Evolutionary conservation across 2,888 invertebrate species (phyloP), one percentile per base, ranked within the genome.

Genomic region (Plebejus melissa): DNA sequence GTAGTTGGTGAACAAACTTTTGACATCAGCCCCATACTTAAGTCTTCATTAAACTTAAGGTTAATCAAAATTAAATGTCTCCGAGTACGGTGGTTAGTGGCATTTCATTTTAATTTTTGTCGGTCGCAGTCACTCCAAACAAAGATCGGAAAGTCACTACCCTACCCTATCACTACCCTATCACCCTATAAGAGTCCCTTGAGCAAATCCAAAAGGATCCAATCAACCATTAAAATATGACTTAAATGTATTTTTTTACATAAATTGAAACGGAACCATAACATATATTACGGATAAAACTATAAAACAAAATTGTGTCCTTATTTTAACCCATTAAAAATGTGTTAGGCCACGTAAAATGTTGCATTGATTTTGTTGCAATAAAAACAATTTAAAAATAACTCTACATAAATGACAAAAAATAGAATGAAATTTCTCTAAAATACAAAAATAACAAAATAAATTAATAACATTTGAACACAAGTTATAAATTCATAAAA

Each of bases 381-480:
- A 58, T 58, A 22, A 60, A 60, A 28, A 32, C 9, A 60, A 32
- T 5, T 32, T 1, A 32, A 65, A 65, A 65, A 5, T 4, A 54
- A 4, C 16, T 11, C 38, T 41, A 41, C 46, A 41, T 7, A 41
- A 41, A 13, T 11, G 0, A 11, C 1, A 22, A 65, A 65, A 32
- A 65, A 32, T 65, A 28, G 0, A 16, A 22, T 22, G 58, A 58
- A 65, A 65, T 6, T 16, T 5, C 32, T 13, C 13, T 36, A 1
- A 65, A 28, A 71, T 71, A 71, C 28, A 50, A 38, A 74, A 36
- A 58, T n/a, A 38, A 36, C 36, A 9, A 16, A 38, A 57, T 16
- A 74, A 38, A 38, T 38, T 16, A 58, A 36, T 5, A 74, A 74
- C 38, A 58, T 36, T 46, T 50, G 38, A 54, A 72, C 54, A 74